Conservation (phyloP, 2,113 vertebrate species). For the Melanotaenia duboulayi region DNA sequence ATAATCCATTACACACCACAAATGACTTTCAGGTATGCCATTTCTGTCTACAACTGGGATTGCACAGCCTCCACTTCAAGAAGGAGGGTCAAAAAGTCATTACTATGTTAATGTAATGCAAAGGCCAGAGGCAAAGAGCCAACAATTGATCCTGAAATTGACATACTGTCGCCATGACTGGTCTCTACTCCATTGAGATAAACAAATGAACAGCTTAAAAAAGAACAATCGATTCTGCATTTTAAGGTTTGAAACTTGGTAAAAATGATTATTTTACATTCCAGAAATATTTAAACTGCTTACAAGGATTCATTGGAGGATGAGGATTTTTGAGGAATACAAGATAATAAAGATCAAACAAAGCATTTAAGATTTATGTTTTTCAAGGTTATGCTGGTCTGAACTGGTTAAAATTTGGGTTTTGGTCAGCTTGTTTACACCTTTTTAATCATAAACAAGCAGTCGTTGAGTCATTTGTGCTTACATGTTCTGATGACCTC, state of each 20-base stretch:
- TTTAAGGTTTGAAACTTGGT: constrained; percentile 46
- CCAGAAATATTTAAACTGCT: background rate
- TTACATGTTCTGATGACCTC: too few relatives aligned
- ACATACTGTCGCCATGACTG: constrained; percentile 79
- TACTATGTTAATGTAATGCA: constrained; percentile 84
- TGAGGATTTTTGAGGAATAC: background rate
- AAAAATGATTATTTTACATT: constrained; percentile 66
- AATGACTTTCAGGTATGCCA: constrained; percentile 53
- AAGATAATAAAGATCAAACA: background rate
- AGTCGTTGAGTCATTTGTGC: too few relatives aligned
- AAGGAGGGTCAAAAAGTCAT: constrained; percentile 76
- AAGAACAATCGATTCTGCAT: constrained; percentile 70
- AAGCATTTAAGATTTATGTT: background rate
- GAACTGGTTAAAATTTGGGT: background rate
- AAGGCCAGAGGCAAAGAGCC: constrained; percentile 76
- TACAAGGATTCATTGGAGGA: background rate
- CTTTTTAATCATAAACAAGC: too few relatives aligned
- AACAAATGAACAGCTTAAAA: constrained; percentile 74
- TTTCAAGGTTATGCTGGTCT: constrained; percentile 4
- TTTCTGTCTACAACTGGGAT: constrained; percentile 50
- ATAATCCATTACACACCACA: constrained; percentile 38
- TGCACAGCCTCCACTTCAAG: constrained; percentile 55
- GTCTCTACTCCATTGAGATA: constrained; percentile 74
- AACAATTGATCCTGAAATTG: constrained; percentile 84
- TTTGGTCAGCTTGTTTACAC: too few relatives aligned